Conservation (phyloP, 1,140 invertebrate genomes). For the Drosophila simulans region DNA sequence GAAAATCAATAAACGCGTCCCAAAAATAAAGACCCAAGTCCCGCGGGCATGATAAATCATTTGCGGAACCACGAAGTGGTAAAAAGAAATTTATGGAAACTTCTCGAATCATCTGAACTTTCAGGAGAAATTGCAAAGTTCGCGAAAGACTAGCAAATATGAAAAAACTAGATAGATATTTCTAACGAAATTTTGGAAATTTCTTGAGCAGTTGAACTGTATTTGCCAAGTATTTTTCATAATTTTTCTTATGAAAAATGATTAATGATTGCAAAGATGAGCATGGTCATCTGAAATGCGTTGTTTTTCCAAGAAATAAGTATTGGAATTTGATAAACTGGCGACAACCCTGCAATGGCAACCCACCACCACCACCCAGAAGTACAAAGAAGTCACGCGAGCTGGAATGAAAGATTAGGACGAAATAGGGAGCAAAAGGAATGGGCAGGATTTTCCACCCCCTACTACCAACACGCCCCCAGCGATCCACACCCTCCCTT, state of each 20-base stretch:
- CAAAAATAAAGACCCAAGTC: constrained; percentile 33
- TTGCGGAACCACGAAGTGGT: constrained; percentile 8
- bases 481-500: background rate
- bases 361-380: background rate
- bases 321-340: no score
- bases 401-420: constrained; percentile 28
- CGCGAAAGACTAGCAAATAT: background rate
- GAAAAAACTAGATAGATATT: no score
- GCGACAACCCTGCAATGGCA: constrained; percentile 4
- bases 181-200: no score
- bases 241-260: no score
- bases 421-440: constrained; percentile 22
- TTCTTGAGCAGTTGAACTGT: no score
- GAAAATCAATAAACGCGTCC: constrained; percentile 44
- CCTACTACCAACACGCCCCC: no score
- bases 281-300: no score
- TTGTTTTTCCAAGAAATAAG: no score
- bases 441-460: constrained; percentile 8
- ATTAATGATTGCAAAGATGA: no score
- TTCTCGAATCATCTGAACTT: background rate
- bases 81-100: background rate
- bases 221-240: no score
- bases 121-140: background rate
- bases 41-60: constrained; percentile 22
- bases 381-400: constrained; percentile 23